Conservation (phyloP, 2,113 vertebrate species). For the Zosterops japonicus region DNA sequence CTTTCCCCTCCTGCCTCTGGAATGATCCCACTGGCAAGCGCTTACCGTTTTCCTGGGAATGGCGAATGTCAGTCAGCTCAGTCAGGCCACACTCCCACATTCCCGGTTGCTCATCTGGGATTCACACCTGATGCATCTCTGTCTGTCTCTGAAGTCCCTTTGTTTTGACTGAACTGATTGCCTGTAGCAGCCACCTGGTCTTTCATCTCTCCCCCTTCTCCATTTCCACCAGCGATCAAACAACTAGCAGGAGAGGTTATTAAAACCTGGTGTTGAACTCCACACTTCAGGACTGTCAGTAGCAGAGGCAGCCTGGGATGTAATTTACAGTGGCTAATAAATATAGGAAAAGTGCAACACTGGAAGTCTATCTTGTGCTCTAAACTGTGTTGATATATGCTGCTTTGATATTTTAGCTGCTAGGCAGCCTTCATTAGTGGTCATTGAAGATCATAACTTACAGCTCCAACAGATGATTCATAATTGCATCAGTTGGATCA, state of each 20-base stretch:
- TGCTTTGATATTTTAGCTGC: conserved; percentile 69
- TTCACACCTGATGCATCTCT: conserved; percentile 72
- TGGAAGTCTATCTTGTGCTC: conserved; percentile 50
- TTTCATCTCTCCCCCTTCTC: conserved; percentile 60
- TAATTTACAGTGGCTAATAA: conserved; percentile 58
- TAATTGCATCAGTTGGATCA: conserved; percentile 31
- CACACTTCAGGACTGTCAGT: neutral
- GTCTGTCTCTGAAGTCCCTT: conserved; percentile 62
- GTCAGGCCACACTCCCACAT: neutral
- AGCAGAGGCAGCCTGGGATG: neutral
- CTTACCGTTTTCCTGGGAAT: neutral
- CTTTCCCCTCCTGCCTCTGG: neutral
- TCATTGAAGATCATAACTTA: conserved; percentile 33
- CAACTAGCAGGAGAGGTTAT: conserved; percentile 50
- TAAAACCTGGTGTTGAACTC: conserved; percentile 47
- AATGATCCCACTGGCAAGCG: rapidly evolving
- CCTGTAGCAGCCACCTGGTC: conserved; percentile 56
- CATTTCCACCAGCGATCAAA: conserved; percentile 22
- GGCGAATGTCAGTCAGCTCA: neutral
- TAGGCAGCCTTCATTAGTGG: conserved; percentile 49
- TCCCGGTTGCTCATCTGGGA: neutral
- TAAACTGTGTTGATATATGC: conserved; percentile 46
- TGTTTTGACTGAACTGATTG: conserved; percentile 66
- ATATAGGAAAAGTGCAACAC: conserved; percentile 29
- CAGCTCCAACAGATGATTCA: conserved; percentile 17